These are phyloP conservation scores for Apodemia hepburni DNA, from an alignment of 2,888 invertebrate genomes.

Conservation along the genomic window DNA sequence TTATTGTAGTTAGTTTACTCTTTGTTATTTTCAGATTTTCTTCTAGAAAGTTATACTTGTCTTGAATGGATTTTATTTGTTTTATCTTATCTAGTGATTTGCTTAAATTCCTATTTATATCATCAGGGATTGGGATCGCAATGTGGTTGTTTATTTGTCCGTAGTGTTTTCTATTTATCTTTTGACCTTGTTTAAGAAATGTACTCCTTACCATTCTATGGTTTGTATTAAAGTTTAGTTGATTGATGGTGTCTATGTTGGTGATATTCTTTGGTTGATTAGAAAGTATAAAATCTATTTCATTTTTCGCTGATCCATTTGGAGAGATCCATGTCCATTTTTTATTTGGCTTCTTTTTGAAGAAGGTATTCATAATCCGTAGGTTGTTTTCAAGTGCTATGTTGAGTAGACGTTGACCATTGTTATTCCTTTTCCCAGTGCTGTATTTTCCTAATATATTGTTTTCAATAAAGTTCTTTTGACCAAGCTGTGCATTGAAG, in stretches of 20 bases:
- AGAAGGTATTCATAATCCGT: background rate
- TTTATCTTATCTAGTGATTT: background rate
- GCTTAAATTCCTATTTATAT: background rate
- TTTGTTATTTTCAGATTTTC: background rate
- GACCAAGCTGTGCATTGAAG: background rate
- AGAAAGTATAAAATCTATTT: background rate
- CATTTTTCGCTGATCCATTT: background rate
- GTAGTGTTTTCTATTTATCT: background rate
- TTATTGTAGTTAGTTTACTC: background rate
- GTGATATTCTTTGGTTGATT: background rate
- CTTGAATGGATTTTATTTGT: background rate
- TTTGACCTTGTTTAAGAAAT: background rate
- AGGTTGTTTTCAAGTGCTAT: background rate
- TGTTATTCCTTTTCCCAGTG: background rate
- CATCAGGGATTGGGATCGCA: background rate
- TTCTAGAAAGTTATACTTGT: background rate
- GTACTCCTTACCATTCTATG: background rate
- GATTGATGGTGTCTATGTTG: background rate
- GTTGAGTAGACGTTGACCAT: background rate
- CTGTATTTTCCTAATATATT: background rate
- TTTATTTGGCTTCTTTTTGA: background rate
- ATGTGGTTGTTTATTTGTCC: background rate
- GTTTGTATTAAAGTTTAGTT: background rate
- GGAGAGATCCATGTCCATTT: background rate
- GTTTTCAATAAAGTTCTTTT: background rate